These are phyloP conservation scores for Lottia scabra DNA, from an alignment of 2,888 invertebrate genomes.

Conservation along the genomic window DNA sequence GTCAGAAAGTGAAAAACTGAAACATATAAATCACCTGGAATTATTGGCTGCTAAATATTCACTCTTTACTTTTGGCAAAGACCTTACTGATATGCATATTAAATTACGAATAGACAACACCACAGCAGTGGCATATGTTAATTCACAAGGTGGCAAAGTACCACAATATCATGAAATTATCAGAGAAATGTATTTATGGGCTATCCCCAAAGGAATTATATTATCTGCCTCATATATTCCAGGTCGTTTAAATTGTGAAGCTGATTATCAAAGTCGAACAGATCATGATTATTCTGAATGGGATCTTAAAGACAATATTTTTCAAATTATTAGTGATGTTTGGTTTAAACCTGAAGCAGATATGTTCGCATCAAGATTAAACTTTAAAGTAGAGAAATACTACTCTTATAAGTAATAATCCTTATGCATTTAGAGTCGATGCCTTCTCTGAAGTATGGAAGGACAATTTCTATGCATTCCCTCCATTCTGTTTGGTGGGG, in stretches of 20 bases:
- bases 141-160: slow-evolving; percentile 9
- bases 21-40: slow-evolving; percentile 13
- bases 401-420: slow-evolving; percentile 14
- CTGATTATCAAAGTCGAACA: slow-evolving; percentile 8
- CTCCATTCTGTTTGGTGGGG: slow-evolving; percentile 19
- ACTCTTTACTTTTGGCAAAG: background rate
- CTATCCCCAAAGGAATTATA: slow-evolving; percentile 1
- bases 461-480: slow-evolving; percentile 26
- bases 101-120: slow-evolving; percentile 8
- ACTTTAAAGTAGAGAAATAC: slow-evolving; percentile 15
- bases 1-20: background rate
- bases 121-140: slow-evolving; percentile 3
- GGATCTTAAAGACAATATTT: slow-evolving; percentile 9
- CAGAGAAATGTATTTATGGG: slow-evolving; percentile 15
- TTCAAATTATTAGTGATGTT: background rate
- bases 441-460: slow-evolving; percentile 20
- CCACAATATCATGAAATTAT: slow-evolving; percentile 1
- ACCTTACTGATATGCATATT: background rate
- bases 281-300: slow-evolving; percentile 12
- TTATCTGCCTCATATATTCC: slow-evolving; percentile 13
- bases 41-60: background rate
- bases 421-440: slow-evolving; percentile 19
- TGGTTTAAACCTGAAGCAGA: slow-evolving; percentile 17
- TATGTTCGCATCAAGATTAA: slow-evolving; percentile 21
- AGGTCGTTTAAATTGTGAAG: slow-evolving; percentile 9